phyloP scores from a whole-genome alignment of 2,113 vertebrate species.

The Xiphophorus maculatus region DNA sequence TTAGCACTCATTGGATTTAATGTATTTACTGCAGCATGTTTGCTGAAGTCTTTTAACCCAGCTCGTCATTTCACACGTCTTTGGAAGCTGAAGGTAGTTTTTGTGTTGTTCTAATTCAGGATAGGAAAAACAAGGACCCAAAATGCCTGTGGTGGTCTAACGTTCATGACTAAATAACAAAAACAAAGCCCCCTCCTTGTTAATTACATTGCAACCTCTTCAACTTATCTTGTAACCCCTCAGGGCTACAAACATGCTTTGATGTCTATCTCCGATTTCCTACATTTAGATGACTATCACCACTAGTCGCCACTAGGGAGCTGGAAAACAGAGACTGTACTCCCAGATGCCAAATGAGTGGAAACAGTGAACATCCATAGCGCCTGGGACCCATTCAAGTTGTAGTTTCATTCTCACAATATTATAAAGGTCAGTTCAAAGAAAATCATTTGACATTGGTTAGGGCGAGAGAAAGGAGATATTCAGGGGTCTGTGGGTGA shows the following conservation, averaged over 20 bases:
- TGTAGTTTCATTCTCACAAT: not conserved
- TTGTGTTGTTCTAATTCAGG: not conserved
- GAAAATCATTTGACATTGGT: no score
- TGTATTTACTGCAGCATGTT: not conserved
- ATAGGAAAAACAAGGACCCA: not conserved
- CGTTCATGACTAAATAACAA: not conserved
- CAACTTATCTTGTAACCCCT: not conserved
- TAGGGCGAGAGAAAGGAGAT: no score
- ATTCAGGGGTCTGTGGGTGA: no score
- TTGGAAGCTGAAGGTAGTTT: not conserved
- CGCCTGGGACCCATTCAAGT: not conserved
- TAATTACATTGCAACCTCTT: not conserved
- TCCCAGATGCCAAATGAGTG: not conserved
- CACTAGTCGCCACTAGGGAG: not conserved
- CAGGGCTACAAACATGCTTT: conserved; percentile 9
- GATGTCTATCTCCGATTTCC: conserved; percentile 22
- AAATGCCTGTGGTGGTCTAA: not conserved
- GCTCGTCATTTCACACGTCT: not conserved
- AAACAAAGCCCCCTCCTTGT: not conserved
- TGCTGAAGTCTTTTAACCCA: not conserved
- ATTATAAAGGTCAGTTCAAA: no score
- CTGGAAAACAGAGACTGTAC: not conserved
- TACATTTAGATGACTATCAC: conserved; percentile 35
- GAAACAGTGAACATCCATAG: not conserved
- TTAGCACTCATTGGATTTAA: not conserved